Percentiles rank a stretch among this genome's conserved stretches.
Evolutionary conservation across 2,113 vertebrate species (phyloP).

Genomic region (Piliocolobus tephrosceles): DNA sequence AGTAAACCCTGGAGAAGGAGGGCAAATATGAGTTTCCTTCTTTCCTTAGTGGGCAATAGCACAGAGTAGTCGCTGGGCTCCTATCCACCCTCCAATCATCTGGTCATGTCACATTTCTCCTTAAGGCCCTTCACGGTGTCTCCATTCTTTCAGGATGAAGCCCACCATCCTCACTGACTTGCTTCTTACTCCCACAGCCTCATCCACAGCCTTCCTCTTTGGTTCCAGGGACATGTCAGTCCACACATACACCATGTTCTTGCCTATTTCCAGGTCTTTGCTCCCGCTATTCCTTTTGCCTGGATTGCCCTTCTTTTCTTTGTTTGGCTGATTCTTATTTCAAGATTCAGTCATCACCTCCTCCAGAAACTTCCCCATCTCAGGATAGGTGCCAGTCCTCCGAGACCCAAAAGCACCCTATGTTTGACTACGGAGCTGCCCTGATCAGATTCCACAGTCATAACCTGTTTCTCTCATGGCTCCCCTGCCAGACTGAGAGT

Average conservation of each 20-base stretch:
- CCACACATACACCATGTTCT: accelerated
- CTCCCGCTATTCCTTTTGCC: background rate
- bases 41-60: background rate
- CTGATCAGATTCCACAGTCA: background rate
- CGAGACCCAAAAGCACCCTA: background rate
- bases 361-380: background rate
- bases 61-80: background rate
- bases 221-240: background rate
- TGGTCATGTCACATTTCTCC: too few relatives aligned
- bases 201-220: background rate
- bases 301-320: background rate
- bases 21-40: background rate
- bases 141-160: background rate
- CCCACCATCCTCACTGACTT: background rate
- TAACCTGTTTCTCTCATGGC: background rate
- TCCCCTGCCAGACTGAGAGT: background rate
- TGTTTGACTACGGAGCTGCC: background rate
- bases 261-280: background rate
- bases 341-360: background rate
- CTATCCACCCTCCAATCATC: background rate
- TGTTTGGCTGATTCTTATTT: background rate
- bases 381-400: background rate
- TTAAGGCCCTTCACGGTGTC: background rate
- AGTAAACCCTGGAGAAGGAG: background rate
- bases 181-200: background rate